A percentile compares a stretch with the other conserved stretches of the same genome.
Conservation (phyloP, 1,140 invertebrate genomes). For the Argopecten irradians region DNA sequence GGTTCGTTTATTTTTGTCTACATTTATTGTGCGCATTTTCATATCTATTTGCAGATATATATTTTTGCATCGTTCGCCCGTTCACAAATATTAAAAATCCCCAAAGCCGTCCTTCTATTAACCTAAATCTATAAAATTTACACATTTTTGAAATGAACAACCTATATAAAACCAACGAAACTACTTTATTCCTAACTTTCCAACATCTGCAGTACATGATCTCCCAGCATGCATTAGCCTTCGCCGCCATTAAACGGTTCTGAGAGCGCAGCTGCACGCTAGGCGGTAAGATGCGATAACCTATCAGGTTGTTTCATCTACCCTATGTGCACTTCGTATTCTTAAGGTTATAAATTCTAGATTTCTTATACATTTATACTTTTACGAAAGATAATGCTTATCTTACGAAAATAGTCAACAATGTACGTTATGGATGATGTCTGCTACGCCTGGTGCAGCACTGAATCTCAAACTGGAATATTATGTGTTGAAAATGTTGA, state of each 20-base stretch:
- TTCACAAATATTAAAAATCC: too few species aligned
- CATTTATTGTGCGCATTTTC: background rate
- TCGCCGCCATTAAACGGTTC: background rate
- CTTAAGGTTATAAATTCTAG: background rate
- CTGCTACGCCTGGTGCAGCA: background rate
- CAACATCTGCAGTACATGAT: constrained; percentile 1
- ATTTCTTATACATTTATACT: background rate
- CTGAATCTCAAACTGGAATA: too few species aligned
- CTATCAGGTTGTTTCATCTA: background rate
- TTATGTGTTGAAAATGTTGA: background rate
- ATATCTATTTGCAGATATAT: background rate
- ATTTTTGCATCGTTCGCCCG: too few species aligned
- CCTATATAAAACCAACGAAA: background rate
- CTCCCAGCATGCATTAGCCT: background rate
- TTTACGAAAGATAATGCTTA: constrained; percentile 2
- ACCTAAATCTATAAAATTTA: background rate
- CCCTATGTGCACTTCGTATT: background rate
- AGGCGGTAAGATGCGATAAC: background rate
- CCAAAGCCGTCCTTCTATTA: too few species aligned
- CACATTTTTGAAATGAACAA: too few species aligned
- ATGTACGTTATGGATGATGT: background rate
- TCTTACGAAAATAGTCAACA: background rate
- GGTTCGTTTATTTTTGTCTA: background rate
- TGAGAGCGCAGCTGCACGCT: background rate
- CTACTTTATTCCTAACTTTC: background rate